Conservation (phyloP, 2,888 invertebrate genomes). For the Lasioglossum calceatum region DNA sequence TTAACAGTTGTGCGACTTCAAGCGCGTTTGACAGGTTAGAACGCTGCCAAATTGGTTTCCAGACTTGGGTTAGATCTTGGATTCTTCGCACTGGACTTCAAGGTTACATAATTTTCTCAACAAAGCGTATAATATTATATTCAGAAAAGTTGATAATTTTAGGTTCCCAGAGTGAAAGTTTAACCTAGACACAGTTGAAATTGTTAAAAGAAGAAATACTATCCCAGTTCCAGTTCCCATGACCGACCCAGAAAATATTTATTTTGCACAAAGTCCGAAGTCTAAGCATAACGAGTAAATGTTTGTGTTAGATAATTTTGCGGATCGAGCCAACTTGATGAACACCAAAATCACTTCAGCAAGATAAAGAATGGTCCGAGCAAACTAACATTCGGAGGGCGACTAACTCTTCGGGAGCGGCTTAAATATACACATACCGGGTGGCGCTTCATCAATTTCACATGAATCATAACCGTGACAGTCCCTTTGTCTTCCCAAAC, state of each 20-base stretch:
- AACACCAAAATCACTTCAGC: background rate
- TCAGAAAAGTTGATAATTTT: too few species aligned
- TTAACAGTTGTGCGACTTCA: too few species aligned
- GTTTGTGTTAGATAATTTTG: background rate
- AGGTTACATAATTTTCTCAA: too few species aligned
- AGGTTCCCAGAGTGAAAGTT: too few species aligned
- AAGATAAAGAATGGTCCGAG: background rate
- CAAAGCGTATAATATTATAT: too few species aligned
- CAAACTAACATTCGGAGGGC: background rate
- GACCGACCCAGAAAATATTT: background rate
- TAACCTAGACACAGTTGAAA: background rate
- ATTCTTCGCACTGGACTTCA: too few species aligned
- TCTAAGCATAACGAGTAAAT: background rate
- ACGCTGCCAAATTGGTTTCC: too few species aligned
- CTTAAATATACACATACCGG: slow-evolving; percentile 19
- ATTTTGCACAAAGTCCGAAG: background rate
- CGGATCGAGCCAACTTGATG: background rate
- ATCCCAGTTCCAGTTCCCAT: too few species aligned
- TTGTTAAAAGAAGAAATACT: background rate
- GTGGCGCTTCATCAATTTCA: slow-evolving; percentile 42
- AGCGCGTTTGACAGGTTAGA: too few species aligned
- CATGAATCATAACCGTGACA: slow-evolving; percentile 36
- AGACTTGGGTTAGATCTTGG: too few species aligned
- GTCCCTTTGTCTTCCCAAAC: slow-evolving; percentile 29
- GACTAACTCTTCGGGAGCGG: background rate